Conservation (phyloP, 2,888 invertebrate species). For the Amphipoea lucens region DNA sequence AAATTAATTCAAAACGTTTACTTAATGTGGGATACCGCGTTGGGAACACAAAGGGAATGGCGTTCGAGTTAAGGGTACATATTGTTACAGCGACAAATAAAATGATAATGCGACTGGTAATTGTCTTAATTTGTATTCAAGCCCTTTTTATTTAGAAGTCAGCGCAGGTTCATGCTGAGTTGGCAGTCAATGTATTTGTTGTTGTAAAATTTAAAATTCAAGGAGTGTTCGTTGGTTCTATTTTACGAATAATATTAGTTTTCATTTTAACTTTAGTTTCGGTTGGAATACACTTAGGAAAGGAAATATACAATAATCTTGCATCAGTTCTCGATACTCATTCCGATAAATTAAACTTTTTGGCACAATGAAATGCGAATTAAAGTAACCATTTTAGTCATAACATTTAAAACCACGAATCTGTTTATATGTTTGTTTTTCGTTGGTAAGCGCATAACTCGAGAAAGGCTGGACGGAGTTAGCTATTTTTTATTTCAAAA, state of each 20-base stretch:
- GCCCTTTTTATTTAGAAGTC: background rate
- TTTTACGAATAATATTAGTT: background rate
- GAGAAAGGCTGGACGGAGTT: background rate
- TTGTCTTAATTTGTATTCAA: constrained; percentile 32
- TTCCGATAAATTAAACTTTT: background rate
- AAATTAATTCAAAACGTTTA: constrained; percentile 64
- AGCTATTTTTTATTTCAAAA: background rate
- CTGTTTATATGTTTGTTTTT: background rate
- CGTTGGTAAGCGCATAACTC: background rate
- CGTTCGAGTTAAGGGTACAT: constrained; percentile 36
- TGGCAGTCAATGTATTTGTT: background rate
- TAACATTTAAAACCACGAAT: constrained; percentile 4
- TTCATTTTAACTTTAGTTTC: background rate
- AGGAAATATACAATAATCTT: background rate
- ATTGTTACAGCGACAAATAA: constrained; percentile 25
- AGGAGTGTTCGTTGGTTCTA: background rate
- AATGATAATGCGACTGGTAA: constrained; percentile 17
- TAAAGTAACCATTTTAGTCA: background rate
- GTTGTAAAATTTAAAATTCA: background rate
- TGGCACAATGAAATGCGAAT: background rate
- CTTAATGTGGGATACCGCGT: constrained; percentile 48
- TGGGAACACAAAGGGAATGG: constrained; percentile 27
- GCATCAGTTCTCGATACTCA: background rate
- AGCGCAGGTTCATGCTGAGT: background rate
- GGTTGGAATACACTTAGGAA: background rate